These are phyloP conservation scores for Propsilocerus akamusi DNA, from an alignment of 1,140 invertebrate species.

Conservation along the genomic window DNA sequence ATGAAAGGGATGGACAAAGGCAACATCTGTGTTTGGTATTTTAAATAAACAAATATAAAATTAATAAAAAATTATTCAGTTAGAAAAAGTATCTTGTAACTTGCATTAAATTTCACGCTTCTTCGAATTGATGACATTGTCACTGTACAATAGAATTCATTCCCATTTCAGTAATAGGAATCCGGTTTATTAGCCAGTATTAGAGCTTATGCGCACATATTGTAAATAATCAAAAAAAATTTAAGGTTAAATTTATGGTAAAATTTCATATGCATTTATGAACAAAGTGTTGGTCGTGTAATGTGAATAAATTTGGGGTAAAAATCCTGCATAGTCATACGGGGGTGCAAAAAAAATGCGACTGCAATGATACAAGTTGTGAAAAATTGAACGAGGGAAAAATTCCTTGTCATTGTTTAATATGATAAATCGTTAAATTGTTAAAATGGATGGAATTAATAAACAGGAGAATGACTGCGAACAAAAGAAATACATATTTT, in stretches of 20 bases:
- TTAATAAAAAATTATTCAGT: conserved; percentile 4
- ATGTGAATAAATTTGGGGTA: not conserved
- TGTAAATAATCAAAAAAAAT: not conserved
- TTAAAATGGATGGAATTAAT: conserved; percentile 1
- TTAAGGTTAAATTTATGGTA: conserved; percentile 4
- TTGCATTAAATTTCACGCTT: conserved; percentile 2
- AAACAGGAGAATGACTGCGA: not conserved
- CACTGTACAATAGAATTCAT: not conserved
- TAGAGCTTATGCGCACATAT: not conserved
- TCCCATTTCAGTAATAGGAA: not conserved
- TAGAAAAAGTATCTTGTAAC: too few relatives aligned
- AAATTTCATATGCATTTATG: not conserved
- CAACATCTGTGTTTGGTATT: not conserved
- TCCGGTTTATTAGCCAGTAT: not conserved
- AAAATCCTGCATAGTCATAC: not conserved
- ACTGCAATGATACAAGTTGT: too few relatives aligned
- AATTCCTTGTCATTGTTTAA: not conserved
- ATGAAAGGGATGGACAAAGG: too few relatives aligned
- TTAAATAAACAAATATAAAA: conserved; percentile 4
- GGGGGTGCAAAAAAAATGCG: not conserved
- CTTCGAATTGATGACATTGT: conserved; percentile 1
- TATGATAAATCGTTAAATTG: conserved; percentile 1
- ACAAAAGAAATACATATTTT: too few relatives aligned
- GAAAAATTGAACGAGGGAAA: too few relatives aligned
- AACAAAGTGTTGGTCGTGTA: not conserved